Base-by-base conservation (phyloP, 92 coral and sea anemone species). In the Virgularia gustaviana region DNA sequence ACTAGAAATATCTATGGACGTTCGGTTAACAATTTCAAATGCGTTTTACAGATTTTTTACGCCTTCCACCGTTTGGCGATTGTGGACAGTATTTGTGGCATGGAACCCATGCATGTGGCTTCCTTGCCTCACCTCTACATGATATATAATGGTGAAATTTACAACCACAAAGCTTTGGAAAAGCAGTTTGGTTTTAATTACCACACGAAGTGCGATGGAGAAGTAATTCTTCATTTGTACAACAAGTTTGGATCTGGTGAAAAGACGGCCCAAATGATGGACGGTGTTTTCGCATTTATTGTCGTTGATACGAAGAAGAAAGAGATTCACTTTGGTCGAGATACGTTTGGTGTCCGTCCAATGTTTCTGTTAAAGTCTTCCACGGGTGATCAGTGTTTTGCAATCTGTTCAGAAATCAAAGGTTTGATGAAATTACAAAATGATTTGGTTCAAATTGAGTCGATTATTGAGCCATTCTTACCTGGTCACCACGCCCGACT, bases 401-500 rank as follows among this genome's bases (percentile, higher is more conserved):
- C 96, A 10, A 23, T 94, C 52, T 84, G 99, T 63, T 94, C 99
- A 0, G 99, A 94, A 58, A 84, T 88, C 25, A 94, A 94, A 74
- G 88, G 88, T 20, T 85, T 94, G 65, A 75, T 83, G 20, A 85
- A 85, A 18, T 60, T 94, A 20, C 85, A 85, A 44, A 78, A 81
- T 49, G 78, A 89, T 27, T 71, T 89, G 47, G 86, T 85, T 28
- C 90, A 89, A 1, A 70, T 79, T 52, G 83, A 87, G 32, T 63
- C 86, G 34, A 80, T 66, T 20, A 63, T 89, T 33, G 84, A 87
- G 43, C 88, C 91, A 2, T 94, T 94, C 53, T 94, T 86, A 19
- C 99, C 99, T 2, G 90, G 96, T 39, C 84, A 87, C 36, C 88
- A 83, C 71, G 94, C 96, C 41, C 81, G 90, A 5, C 86, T 84